Percentiles rank a stretch among this genome's conserved stretches.
Conservation (phyloP, 2,113 vertebrate species). For the Aythya baeri region DNA sequence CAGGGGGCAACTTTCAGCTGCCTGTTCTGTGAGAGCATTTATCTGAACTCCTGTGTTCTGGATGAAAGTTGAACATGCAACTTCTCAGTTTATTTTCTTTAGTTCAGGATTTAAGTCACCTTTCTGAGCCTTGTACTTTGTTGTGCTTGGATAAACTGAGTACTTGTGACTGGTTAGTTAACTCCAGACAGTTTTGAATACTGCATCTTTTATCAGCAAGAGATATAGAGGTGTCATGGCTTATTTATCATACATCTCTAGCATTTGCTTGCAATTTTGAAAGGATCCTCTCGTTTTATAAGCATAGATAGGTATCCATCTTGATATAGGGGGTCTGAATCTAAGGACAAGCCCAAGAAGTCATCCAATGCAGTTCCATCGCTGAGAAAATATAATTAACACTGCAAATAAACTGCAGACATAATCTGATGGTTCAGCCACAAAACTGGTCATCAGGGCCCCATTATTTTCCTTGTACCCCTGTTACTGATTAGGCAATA, state of each 20-base stretch:
- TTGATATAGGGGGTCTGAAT: rapidly evolving
- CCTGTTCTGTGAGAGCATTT: not conserved
- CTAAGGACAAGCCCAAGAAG: not conserved
- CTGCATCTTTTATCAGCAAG: not conserved
- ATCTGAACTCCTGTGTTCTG: not conserved
- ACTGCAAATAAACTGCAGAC: not conserved
- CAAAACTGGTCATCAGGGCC: not conserved
- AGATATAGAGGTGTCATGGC: rapidly evolving
- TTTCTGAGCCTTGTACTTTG: not conserved
- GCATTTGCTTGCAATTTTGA: not conserved
- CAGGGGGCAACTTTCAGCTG: not conserved
- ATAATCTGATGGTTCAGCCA: not conserved
- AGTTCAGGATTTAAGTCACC: not conserved
- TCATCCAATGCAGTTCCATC: rapidly evolving
- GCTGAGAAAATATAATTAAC: not conserved
- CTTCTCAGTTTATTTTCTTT: not conserved
- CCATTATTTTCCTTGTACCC: not conserved
- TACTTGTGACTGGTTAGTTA: not conserved
- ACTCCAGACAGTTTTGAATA: not conserved
- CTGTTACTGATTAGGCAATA: not conserved
- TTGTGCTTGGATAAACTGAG: not conserved
- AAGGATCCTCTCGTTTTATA: not conserved
- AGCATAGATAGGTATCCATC: not conserved
- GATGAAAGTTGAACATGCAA: not conserved
- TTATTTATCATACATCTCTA: not conserved